These are phyloP conservation scores for Leptobrachium leishanense DNA, from an alignment of 2,113 vertebrate species.

Conservation along the genomic window DNA sequence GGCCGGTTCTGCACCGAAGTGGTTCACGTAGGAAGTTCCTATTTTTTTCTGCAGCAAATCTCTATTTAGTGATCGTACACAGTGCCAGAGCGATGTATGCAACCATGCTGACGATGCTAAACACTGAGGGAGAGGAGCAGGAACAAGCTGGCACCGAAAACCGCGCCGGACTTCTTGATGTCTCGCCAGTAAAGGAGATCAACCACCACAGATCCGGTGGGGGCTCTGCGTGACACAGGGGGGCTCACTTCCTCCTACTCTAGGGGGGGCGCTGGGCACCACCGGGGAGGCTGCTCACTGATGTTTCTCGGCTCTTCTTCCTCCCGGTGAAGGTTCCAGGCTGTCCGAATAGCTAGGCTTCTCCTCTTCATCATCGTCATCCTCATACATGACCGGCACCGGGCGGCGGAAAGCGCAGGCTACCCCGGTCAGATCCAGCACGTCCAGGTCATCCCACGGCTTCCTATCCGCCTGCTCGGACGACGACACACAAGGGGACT, in stretches of 20 bases:
- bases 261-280: conserved; percentile 40
- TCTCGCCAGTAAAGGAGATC: conserved; percentile 98
- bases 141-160: conserved; percentile 89
- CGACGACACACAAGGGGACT: conserved; percentile 4
- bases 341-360: conserved; percentile 50
- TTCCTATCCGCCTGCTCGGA: neutral
- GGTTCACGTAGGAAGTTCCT: conserved; percentile 59
- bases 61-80: conserved; percentile 73
- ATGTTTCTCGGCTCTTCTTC: conserved; percentile 51
- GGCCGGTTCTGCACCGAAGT: conserved; percentile 28
- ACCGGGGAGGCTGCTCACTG: conserved; percentile 46
- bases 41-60: conserved; percentile 56
- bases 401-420: conserved; percentile 1
- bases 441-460: conserved; percentile 24
- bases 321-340: conserved; percentile 53
- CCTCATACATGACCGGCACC: neutral
- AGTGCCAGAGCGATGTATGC: conserved; percentile 88
- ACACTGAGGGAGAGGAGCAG: conserved; percentile 89
- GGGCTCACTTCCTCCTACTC: conserved; percentile 37
- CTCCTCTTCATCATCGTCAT: conserved; percentile 45
- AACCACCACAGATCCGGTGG: conserved; percentile 71
- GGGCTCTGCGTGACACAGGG: conserved; percentile 52
- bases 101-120: conserved; percentile 93
- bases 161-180: conserved; percentile 90
- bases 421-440: conserved; percentile 37